phyloP scores from a whole-genome alignment of 2,113 vertebrate species.

The Chaetodon trifascialis region DNA sequence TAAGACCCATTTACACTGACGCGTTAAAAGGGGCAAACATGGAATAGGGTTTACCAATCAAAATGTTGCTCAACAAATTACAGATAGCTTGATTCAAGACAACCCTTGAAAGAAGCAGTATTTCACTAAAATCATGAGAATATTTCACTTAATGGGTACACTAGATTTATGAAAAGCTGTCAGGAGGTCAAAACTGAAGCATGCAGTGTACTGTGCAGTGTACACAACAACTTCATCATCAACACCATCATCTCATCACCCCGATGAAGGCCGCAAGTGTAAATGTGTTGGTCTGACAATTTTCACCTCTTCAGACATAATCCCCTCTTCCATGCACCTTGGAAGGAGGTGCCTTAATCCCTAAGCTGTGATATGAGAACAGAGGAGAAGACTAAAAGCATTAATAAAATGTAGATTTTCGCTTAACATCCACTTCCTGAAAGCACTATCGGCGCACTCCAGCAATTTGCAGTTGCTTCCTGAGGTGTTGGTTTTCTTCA shows the following conservation, averaged over 20 bases:
- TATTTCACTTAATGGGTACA: not conserved
- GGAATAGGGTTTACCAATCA: not conserved
- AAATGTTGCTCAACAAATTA: not conserved
- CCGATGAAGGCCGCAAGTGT: not conserved
- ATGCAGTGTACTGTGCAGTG: not conserved
- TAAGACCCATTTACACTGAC: not conserved
- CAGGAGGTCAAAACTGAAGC: not conserved
- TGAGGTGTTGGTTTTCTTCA: slow-evolving; percentile 40
- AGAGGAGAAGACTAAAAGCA: not conserved
- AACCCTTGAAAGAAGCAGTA: not conserved
- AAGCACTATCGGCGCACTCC: slow-evolving; percentile 10
- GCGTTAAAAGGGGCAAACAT: not conserved
- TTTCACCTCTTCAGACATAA: too few relatives aligned
- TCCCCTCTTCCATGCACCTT: too few relatives aligned
- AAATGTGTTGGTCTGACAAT: not conserved
- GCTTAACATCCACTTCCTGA: slow-evolving; percentile 23
- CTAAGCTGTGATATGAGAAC: not conserved
- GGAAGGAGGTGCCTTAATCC: too few relatives aligned
- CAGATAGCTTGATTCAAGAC: not conserved
- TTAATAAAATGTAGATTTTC: slow-evolving; percentile 9
- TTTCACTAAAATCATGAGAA: not conserved
- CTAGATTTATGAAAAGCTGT: not conserved
- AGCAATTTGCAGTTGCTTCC: slow-evolving; percentile 38
- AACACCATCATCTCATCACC: too few relatives aligned
- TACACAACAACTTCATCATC: not conserved